Conservation (phyloP, 2,888 invertebrate species). For the Nomada flava region DNA sequence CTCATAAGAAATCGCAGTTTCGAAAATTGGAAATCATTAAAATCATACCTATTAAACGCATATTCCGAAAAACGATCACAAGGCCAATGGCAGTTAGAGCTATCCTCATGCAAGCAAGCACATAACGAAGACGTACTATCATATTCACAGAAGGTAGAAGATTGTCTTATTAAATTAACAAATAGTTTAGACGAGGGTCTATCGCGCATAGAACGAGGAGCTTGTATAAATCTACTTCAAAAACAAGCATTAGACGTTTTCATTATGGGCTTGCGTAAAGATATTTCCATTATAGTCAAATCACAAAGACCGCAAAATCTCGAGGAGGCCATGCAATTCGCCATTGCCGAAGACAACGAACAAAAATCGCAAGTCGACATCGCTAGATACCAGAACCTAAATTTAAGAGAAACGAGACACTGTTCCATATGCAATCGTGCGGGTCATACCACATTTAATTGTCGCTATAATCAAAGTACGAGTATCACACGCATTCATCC, state of each 20-base stretch:
- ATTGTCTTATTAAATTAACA: slow-evolving; percentile 18
- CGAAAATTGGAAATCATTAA: no score
- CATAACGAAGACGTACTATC: no score
- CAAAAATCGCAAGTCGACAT: slow-evolving; percentile 63
- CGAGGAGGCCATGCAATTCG: slow-evolving; percentile 73
- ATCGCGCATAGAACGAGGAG: background rate
- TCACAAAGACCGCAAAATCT: slow-evolving; percentile 71
- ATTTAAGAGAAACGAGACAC: slow-evolving; percentile 12
- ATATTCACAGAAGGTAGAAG: background rate
- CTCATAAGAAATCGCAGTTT: no score
- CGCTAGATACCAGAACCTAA: slow-evolving; percentile 45
- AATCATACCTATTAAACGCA: no score
- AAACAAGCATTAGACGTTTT: slow-evolving; percentile 67
- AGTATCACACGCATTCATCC: background rate
- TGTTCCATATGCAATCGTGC: slow-evolving; percentile 9
- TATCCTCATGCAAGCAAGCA: no score
- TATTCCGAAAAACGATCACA: no score
- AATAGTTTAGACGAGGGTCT: slow-evolving; percentile 10
- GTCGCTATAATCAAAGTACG: background rate
- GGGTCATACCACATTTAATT: slow-evolving; percentile 14
- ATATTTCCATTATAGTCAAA: slow-evolving; percentile 73
- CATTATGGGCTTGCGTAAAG: slow-evolving; percentile 71
- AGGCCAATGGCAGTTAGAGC: no score
- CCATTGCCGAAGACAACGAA: slow-evolving; percentile 72
- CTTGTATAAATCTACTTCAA: background rate